Conservation (phyloP, 1,140 invertebrate species). For the Idris sp. region DNA sequence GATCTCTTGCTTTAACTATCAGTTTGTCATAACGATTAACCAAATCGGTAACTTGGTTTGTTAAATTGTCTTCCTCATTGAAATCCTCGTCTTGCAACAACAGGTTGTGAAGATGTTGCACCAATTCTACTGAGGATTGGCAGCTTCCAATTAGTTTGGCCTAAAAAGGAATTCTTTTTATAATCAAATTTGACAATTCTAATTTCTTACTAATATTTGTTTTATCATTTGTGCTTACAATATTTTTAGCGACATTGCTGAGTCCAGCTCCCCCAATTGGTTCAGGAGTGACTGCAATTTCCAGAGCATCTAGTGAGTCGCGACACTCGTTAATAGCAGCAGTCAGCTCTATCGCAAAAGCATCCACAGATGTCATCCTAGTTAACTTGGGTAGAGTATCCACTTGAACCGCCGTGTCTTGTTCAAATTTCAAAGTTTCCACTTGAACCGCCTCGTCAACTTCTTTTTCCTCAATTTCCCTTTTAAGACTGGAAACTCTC, state of each 20-base stretch:
- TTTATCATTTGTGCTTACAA: constrained; percentile 75
- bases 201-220: too few relatives aligned
- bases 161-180: constrained; percentile 63
- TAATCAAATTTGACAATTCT: too few relatives aligned
- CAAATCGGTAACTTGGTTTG: constrained; percentile 83
- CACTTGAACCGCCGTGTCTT: constrained; percentile 87
- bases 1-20: constrained; percentile 83
- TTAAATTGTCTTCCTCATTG: constrained; percentile 82
- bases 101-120: constrained; percentile 86
- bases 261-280: constrained; percentile 79
- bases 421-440: constrained; percentile 86
- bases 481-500: constrained; percentile 78
- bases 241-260: constrained; percentile 77
- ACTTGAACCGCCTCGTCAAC: constrained; percentile 83
- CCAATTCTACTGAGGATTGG: constrained; percentile 86
- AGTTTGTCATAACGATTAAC: constrained; percentile 84
- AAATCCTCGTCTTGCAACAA: constrained; percentile 86
- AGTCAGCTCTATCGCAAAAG: constrained; percentile 85
- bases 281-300: constrained; percentile 78
- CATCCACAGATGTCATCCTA: constrained; percentile 87
- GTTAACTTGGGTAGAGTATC: constrained; percentile 83
- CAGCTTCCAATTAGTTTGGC: constrained; percentile 84
- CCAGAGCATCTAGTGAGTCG: constrained; percentile 79
- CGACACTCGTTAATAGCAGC: constrained; percentile 83
- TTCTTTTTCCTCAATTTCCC: constrained; percentile 76